phyloP scores from a whole-genome alignment of 2,797 vertebrate genomes.

The Leuciscus waleckii region DNA sequence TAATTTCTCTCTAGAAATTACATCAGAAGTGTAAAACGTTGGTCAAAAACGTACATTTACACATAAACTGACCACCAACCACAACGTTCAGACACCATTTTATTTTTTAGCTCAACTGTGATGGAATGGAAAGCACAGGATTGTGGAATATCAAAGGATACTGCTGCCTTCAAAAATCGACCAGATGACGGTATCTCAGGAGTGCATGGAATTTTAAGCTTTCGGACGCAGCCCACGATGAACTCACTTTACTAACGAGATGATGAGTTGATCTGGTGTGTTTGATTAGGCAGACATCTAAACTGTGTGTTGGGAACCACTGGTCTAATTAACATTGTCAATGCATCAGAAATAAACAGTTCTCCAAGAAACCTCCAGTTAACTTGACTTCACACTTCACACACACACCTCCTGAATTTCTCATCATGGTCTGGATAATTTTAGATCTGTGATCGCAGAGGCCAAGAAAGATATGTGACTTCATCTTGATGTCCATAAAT shows the following conservation, averaged over 20 bases:
- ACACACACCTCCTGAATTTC: conserved; percentile 12
- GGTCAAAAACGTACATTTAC: no score
- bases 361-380: conserved; percentile 2
- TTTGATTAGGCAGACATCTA: neutral
- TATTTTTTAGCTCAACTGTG: no score
- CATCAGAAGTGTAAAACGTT: no score
- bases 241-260: neutral
- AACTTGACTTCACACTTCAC: neutral
- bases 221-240: neutral
- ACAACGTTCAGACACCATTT: no score
- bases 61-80: no score
- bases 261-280: neutral
- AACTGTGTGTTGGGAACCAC: neutral
- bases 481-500: neutral
- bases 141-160: no score
- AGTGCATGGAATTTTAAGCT: no score
- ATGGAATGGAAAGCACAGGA: no score
- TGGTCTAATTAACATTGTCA: neutral
- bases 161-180: no score
- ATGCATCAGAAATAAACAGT: neutral
- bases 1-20: no score
- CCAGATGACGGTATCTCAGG: no score
- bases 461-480: conserved; percentile 4
- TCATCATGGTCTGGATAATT: conserved; percentile 13
- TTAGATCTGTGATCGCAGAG: conserved; percentile 29